phyloP scores from a whole-genome alignment of 2,113 vertebrate genomes.

The Rhynchopsitta pachyrhyncha region DNA sequence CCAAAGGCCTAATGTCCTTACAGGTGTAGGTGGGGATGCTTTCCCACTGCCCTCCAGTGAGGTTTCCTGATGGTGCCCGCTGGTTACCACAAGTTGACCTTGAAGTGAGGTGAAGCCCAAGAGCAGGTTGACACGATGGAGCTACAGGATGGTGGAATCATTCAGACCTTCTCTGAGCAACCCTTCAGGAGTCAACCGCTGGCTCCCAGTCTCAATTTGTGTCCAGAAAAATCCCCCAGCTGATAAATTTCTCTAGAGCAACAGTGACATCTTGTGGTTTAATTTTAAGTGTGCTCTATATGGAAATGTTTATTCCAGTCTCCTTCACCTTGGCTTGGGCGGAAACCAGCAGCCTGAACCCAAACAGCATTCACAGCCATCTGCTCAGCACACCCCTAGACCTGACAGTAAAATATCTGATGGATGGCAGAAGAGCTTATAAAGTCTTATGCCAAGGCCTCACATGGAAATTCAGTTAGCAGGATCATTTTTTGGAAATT shows the following conservation, averaged over 20 bases:
- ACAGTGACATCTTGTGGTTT: constrained; percentile 76
- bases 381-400: not conserved
- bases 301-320: not conserved
- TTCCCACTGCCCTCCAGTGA: not conserved
- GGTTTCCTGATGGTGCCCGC: not conserved
- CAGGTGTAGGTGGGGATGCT: not conserved
- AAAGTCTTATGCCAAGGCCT: not conserved
- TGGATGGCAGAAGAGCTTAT: not conserved
- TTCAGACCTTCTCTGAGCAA: not conserved
- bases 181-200: not conserved
- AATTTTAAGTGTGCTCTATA: not conserved
- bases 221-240: not conserved
- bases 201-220: not conserved
- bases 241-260: constrained; percentile 48
- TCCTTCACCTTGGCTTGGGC: not conserved
- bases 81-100: not conserved
- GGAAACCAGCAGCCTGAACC: not conserved
- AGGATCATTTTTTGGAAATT: not conserved
- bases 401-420: not conserved
- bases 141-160: not conserved
- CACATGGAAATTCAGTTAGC: not conserved
- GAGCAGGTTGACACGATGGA: not conserved
- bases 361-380: not conserved
- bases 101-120: accelerated
- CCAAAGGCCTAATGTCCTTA: not conserved